Conservation (phyloP, 2,797 vertebrate species). For the Diplodus puntazzo region DNA sequence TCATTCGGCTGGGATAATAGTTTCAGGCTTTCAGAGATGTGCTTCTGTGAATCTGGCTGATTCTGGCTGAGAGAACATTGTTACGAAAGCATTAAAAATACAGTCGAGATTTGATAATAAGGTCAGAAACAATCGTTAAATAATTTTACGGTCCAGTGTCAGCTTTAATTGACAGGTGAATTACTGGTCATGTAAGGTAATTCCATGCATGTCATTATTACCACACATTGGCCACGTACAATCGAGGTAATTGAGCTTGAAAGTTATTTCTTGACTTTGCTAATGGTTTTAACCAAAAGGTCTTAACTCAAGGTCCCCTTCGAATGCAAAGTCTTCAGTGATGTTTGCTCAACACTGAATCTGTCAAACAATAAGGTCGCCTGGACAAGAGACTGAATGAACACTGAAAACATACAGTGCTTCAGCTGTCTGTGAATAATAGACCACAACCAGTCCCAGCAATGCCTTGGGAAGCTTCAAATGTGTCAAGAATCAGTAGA, state of each 20-base stretch:
- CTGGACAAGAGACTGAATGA: too few relatives aligned
- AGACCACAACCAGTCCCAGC: background rate
- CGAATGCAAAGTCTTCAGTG: too few relatives aligned
- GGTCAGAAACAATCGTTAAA: background rate
- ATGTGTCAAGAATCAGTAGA: too few relatives aligned
- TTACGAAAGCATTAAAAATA: background rate
- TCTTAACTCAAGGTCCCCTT: too few relatives aligned
- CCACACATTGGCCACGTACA: too few relatives aligned
- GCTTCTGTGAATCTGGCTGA: background rate
- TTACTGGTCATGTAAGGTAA: background rate
- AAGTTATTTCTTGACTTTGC: too few relatives aligned
- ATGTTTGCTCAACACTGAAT: too few relatives aligned
- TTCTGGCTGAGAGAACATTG: background rate
- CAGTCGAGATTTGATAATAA: background rate
- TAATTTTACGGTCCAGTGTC: background rate
- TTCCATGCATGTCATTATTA: background rate
- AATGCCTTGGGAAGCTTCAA: too few relatives aligned
- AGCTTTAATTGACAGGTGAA: background rate
- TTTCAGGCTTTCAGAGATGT: constrained; percentile 11
- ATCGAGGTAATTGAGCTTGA: too few relatives aligned
- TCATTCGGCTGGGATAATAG: constrained; percentile 26
- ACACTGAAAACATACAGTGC: too few relatives aligned
- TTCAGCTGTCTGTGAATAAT: background rate
- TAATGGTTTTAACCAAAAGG: too few relatives aligned
- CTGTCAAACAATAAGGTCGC: too few relatives aligned